Evolutionary conservation across 2,113 vertebrate genomes (phyloP).

Genomic region (Pseudopipra pipra): DNA sequence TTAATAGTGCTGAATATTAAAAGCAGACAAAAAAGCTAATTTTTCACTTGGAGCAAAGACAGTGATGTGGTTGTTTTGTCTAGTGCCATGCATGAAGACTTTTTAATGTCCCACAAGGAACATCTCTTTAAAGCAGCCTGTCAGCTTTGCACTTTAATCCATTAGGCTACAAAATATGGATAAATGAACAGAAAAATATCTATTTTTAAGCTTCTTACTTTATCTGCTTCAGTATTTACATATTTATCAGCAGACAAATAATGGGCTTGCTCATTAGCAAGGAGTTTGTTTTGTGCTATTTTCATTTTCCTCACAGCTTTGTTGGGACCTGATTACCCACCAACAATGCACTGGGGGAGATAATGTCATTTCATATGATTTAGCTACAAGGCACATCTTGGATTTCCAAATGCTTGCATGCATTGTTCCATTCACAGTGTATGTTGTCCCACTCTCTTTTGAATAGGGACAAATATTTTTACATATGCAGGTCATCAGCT

Average conservation of each 20-base stretch:
- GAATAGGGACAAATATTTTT: conserved; percentile 58
- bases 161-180: background rate
- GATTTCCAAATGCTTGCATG: conserved; percentile 23
- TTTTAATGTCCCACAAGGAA: conserved; percentile 1
- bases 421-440: conserved; percentile 43
- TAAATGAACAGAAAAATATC: background rate
- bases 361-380: conserved; percentile 43
- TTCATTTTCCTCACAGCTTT: conserved; percentile 16
- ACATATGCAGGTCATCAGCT: conserved; percentile 40
- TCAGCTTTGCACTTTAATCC: conserved; percentile 12
- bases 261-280: background rate
- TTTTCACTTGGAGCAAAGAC: background rate
- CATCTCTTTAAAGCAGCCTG: background rate
- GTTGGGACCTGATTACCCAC: background rate
- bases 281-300: conserved; percentile 9
- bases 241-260: conserved; percentile 16
- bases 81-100: background rate
- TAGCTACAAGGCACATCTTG: conserved; percentile 47
- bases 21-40: background rate
- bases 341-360: conserved; percentile 3
- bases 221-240: conserved; percentile 19
- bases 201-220: background rate
- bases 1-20: background rate
- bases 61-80: conserved; percentile 10
- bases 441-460: conserved; percentile 28